These are phyloP conservation scores for Zosterops lateralis DNA, from an alignment of 2,113 vertebrate species.

Conservation along the genomic window DNA sequence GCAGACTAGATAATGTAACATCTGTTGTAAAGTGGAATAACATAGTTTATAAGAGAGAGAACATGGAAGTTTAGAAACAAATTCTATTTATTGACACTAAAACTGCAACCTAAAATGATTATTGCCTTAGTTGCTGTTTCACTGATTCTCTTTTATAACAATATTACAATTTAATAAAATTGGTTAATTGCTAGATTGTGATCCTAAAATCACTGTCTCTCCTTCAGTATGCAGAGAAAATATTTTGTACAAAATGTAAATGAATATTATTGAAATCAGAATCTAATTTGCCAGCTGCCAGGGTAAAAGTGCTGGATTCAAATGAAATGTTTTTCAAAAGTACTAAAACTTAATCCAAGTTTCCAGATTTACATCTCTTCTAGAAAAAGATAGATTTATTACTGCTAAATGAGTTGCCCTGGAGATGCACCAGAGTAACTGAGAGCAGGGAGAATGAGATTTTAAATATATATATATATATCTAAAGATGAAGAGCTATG, in stretches of 20 bases:
- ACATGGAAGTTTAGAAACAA: neutral
- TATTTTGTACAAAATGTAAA: constrained; percentile 30
- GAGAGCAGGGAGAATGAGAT: neutral
- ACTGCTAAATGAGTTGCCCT: neutral
- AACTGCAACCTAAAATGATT: neutral
- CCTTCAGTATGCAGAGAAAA: neutral
- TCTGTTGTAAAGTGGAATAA: neutral
- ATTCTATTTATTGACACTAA: neutral
- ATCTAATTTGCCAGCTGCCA: constrained; percentile 7
- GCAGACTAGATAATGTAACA: neutral
- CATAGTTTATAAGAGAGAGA: neutral
- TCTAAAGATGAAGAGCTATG: neutral
- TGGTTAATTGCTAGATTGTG: constrained; percentile 4
- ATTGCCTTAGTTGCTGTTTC: neutral
- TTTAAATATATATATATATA: neutral
- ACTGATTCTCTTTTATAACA: neutral
- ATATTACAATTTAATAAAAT: neutral
- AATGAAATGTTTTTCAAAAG: neutral
- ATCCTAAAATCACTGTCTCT: constrained; percentile 22
- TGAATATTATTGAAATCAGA: constrained; percentile 24
- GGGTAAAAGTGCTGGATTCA: neutral
- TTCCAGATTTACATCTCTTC: neutral
- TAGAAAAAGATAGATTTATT: neutral
- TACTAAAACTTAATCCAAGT: neutral
- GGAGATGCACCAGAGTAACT: neutral